Conservation (phyloP, 2,113 vertebrate species). For the Axis porcinus region DNA sequence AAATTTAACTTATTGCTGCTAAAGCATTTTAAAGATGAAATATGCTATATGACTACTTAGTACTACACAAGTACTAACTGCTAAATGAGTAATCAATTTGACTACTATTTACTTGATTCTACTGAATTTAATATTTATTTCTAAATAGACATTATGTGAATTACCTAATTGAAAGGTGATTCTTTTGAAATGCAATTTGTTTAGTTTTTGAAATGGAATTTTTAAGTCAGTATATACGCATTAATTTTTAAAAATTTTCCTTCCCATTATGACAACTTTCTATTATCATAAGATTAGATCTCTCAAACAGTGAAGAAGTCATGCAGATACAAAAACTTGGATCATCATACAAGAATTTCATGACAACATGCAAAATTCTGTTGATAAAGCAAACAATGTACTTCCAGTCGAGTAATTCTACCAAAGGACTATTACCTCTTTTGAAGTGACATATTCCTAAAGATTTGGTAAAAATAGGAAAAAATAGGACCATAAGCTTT, state of each 20-base stretch:
- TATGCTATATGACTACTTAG: neutral
- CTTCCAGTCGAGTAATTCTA: neutral
- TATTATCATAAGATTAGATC: neutral
- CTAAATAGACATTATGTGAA: neutral
- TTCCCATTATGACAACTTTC: neutral
- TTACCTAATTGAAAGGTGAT: neutral
- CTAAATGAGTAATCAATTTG: neutral
- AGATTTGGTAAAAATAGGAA: neutral
- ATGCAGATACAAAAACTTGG: neutral
- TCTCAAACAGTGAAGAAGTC: constrained; percentile 22
- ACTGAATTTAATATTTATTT: neutral
- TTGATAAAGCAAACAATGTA: neutral
- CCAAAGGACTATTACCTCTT: neutral
- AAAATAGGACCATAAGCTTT: neutral
- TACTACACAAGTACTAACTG: neutral
- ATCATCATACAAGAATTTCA: neutral
- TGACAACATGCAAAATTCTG: neutral
- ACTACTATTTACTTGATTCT: neutral
- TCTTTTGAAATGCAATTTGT: neutral
- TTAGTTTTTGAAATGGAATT: neutral
- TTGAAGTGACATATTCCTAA: neutral
- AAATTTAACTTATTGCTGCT: neutral
- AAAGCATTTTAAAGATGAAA: neutral
- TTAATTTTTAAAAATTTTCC: neutral
- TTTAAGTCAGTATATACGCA: neutral